Conservation (phyloP, 2,888 invertebrate species). For the Luperina nickerlii region DNA sequence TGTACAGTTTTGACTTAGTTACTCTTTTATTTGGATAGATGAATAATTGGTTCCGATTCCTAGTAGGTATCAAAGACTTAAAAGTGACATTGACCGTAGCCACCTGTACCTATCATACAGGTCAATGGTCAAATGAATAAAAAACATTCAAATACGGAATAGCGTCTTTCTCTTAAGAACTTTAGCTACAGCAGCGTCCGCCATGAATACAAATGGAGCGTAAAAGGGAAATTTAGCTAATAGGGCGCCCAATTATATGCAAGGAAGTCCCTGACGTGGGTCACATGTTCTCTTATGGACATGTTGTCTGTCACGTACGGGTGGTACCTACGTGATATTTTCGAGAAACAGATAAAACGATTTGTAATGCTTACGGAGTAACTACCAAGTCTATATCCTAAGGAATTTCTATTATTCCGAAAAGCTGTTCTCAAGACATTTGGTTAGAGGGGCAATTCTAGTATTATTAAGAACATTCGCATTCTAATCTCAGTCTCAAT, state of each 20-base stretch:
- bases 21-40: background rate
- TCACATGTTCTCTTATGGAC: constrained; percentile 19
- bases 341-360: constrained; percentile 1
- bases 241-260: constrained; percentile 50
- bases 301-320: constrained; percentile 12
- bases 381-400: background rate
- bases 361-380: background rate
- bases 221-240: constrained; percentile 39
- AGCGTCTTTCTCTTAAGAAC: constrained; percentile 18
- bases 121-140: constrained; percentile 38
- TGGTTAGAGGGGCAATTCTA: background rate
- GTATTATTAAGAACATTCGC: background rate
- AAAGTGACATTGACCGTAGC: constrained; percentile 38
- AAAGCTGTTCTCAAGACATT: background rate
- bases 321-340: constrained; percentile 1
- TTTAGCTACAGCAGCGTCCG: background rate
- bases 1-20: background rate
- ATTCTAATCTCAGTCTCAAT: background rate
- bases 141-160: constrained; percentile 25
- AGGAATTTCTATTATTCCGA: background rate
- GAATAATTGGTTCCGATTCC: background rate
- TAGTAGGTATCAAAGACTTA: constrained; percentile 2
- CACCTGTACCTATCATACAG: constrained; percentile 13
- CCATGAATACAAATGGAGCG: constrained; percentile 53
- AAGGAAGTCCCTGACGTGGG: constrained; percentile 27